Percentiles rank a stretch among this genome's conserved stretches.
Evolutionary conservation across 2,113 vertebrate genomes (phyloP).

Genomic region (Platysteira castanea): DNA sequence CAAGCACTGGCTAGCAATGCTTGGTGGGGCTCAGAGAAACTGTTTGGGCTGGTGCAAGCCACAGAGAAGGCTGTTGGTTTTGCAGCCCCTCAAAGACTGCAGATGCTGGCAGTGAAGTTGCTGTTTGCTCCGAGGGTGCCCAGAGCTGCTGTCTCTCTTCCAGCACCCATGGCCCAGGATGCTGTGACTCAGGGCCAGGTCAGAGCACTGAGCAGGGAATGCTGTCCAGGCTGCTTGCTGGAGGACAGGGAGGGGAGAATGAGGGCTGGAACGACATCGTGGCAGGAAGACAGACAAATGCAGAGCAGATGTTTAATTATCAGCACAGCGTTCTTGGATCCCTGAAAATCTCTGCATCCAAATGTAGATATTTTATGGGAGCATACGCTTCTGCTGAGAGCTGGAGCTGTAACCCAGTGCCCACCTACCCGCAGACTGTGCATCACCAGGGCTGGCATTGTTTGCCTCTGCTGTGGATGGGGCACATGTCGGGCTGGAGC

Average conservation of each 20-base stretch:
- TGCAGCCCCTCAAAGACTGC: rapidly evolving
- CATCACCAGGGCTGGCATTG: rapidly evolving
- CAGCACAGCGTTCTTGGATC: background rate
- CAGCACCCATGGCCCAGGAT: background rate
- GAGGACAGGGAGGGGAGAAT: background rate
- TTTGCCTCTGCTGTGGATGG: background rate
- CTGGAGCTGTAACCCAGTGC: background rate
- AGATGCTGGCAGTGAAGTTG: background rate
- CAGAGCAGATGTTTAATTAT: slow-evolving; percentile 67
- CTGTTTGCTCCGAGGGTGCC: background rate
- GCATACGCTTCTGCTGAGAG: background rate
- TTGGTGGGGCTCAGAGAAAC: background rate
- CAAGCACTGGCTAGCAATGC: background rate
- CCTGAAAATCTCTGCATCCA: slow-evolving; percentile 45
- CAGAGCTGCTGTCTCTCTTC: background rate
- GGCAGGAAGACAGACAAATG: slow-evolving; percentile 17
- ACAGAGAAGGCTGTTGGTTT: background rate
- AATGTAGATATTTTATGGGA: slow-evolving; percentile 32
- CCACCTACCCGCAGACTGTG: background rate
- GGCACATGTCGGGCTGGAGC: background rate
- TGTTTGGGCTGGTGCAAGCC: background rate
- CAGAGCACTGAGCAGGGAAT: background rate
- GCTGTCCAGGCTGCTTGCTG: background rate
- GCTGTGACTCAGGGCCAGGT: background rate
- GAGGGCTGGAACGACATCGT: rapidly evolving